Percentiles rank a stretch among this genome's conserved stretches.
Evolutionary conservation across 2,888 invertebrate species (phyloP).

Genomic region (Lymantria monacha): DNA sequence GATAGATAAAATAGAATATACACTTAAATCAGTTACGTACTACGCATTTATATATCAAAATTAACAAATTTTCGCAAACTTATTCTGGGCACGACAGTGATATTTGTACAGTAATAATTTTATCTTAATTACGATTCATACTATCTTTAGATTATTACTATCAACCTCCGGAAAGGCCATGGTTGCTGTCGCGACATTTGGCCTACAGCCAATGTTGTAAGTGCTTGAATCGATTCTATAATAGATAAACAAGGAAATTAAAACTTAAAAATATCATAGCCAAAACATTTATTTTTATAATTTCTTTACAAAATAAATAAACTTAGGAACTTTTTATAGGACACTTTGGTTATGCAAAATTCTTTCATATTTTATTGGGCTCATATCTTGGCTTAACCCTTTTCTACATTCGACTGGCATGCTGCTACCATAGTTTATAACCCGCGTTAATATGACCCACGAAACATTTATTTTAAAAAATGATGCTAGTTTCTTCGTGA

Average conservation of each 20-base stretch:
- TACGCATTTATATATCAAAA: too few species aligned
- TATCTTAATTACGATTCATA: constrained; percentile 24
- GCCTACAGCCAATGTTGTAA: constrained; percentile 59
- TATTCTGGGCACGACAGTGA: too few species aligned
- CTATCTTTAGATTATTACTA: constrained; percentile 63
- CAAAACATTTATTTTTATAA: constrained; percentile 13
- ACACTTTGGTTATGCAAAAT: not conserved
- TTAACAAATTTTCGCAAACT: too few species aligned
- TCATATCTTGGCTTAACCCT: too few species aligned
- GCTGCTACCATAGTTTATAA: too few species aligned
- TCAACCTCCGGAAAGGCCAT: constrained; percentile 72
- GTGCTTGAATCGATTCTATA: constrained; percentile 40
- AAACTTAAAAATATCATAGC: constrained; percentile 16
- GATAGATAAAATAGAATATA: too few species aligned
- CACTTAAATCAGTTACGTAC: too few species aligned
- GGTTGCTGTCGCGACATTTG: constrained; percentile 68
- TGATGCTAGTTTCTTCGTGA: too few species aligned
- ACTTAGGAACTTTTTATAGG: too few species aligned
- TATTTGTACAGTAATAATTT: constrained; percentile 22
- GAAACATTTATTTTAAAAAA: too few species aligned
- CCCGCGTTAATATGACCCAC: too few species aligned
- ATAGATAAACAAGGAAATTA: constrained; percentile 32
- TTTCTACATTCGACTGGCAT: too few species aligned
- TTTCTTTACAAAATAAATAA: constrained; percentile 1
- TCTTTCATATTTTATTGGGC: not conserved